Percentiles rank a stretch among this genome's conserved stretches.
Evolutionary conservation across 2,113 vertebrate genomes (phyloP).

Genomic region (Balaeniceps rex): DNA sequence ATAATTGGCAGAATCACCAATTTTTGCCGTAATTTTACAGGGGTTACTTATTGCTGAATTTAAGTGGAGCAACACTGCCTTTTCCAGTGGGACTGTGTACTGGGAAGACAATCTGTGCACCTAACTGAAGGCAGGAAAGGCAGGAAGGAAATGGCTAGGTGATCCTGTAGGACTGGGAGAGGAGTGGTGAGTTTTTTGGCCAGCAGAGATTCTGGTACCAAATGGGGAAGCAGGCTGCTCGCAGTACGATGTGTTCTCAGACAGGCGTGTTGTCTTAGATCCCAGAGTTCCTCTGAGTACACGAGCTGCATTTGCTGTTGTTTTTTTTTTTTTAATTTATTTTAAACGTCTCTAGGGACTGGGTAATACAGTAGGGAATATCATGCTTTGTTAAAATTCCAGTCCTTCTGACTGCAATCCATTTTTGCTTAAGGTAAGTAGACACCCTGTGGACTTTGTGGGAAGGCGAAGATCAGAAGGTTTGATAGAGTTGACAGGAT

Average conservation of each 20-base stretch:
- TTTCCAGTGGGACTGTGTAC: background rate
- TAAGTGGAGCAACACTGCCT: background rate
- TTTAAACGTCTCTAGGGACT: background rate
- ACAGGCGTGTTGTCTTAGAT: background rate
- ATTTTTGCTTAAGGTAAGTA: background rate
- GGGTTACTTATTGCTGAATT: background rate
- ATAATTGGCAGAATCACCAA: background rate
- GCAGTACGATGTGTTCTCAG: background rate
- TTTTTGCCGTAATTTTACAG: background rate
- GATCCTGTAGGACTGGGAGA: background rate
- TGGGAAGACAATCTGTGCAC: background rate
- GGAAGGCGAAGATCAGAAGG: background rate
- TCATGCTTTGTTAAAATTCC: background rate
- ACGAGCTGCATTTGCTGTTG: background rate
- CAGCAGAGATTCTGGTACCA: background rate
- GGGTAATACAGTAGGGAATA: background rate
- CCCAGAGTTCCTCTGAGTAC: background rate
- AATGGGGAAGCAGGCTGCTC: background rate
- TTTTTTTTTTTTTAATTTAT: background rate
- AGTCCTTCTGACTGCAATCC: background rate
- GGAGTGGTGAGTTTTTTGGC: background rate
- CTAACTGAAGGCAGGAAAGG: background rate
- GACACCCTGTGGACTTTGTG: background rate
- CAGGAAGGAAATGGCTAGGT: background rate
- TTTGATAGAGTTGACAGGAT: background rate